phyloP scores from a whole-genome alignment of 2,113 vertebrate genomes.

The Aegithalos caudatus region DNA sequence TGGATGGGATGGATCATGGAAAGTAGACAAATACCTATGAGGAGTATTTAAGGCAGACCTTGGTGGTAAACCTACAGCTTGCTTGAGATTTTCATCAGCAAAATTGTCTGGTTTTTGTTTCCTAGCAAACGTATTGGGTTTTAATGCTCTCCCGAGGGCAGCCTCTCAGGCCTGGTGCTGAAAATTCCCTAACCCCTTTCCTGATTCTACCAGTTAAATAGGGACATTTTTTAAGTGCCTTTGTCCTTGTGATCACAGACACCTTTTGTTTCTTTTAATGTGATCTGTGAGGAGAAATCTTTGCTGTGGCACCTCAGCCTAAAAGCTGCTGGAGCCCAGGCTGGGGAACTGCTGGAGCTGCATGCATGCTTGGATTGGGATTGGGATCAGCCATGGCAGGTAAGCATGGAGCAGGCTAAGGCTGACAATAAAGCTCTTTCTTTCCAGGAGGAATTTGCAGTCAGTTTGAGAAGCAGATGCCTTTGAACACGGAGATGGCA shows the following conservation, averaged over 20 bases:
- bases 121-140: background rate
- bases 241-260: background rate
- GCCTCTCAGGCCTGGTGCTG: background rate
- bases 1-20: background rate
- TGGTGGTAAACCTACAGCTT: background rate
- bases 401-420: background rate
- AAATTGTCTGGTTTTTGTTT: background rate
- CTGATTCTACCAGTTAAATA: background rate
- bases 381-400: background rate
- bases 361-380: background rate
- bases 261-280: background rate
- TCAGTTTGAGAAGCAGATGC: slow-evolving; percentile 23
- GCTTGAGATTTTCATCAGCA: background rate
- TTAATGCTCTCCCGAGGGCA: background rate
- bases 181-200: background rate
- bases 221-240: background rate
- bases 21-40: background rate
- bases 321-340: background rate
- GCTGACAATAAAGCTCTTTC: background rate
- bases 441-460: background rate
- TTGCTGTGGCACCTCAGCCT: background rate
- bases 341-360: background rate
- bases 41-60: background rate
- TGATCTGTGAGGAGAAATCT: background rate
- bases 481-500: background rate